Conservation (phyloP, 1,140 invertebrate species). For the Elysia chlorotica region DNA sequence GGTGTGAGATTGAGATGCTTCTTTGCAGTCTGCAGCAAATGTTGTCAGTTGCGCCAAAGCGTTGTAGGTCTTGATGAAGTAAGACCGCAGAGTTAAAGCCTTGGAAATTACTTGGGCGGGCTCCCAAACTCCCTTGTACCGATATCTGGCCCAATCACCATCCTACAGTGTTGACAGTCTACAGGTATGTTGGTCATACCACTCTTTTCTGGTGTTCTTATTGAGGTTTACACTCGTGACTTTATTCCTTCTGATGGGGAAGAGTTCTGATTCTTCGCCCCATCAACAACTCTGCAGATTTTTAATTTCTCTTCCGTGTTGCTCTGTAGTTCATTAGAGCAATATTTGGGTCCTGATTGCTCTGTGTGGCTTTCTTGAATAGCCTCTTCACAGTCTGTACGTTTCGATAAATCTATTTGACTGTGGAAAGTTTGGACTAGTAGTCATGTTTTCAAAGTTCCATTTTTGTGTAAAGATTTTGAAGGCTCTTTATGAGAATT, state of each 20-base stretch:
- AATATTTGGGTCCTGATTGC: not conserved
- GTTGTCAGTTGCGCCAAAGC: not conserved
- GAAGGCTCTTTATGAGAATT: not conserved
- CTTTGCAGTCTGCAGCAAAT: not conserved
- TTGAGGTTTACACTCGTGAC: too few species aligned
- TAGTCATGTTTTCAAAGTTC: not conserved
- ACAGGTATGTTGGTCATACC: too few species aligned
- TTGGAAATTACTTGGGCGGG: not conserved
- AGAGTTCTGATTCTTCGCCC: too few species aligned
- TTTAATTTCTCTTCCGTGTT: not conserved
- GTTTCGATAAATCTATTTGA: not conserved
- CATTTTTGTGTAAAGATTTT: not conserved
- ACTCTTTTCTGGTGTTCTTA: too few species aligned
- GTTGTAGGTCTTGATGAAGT: not conserved
- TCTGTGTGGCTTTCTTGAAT: not conserved
- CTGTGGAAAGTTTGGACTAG: not conserved
- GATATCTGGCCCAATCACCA: not conserved
- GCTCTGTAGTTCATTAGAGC: not conserved
- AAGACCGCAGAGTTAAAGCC: not conserved
- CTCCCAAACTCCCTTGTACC: too few species aligned
- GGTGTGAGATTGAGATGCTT: too few species aligned
- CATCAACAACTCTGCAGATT: not conserved
- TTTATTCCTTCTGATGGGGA: too few species aligned
- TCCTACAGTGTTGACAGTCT: too few species aligned
- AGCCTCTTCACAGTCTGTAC: not conserved